Percentiles rank a stretch among this genome's conserved stretches.
Evolutionary conservation across 2,888 invertebrate species (phyloP).

Genomic region (Nipponacmea schrenckii): DNA sequence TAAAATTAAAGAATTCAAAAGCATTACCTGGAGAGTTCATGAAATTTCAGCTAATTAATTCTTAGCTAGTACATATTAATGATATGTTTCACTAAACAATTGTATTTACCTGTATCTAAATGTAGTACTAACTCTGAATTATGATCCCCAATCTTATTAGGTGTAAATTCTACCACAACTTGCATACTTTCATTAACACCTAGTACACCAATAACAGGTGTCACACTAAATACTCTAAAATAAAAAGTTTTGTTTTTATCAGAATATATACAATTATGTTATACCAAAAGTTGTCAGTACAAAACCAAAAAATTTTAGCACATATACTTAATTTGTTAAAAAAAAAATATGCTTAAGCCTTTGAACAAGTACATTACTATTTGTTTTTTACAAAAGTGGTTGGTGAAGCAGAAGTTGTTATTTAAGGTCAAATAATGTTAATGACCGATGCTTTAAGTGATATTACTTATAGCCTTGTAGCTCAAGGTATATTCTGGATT

Average conservation of each 20-base stretch:
- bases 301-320: neutral
- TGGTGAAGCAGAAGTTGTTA: no score
- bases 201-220: slow-evolving; percentile 62
- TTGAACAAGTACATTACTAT: no score
- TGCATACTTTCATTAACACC: slow-evolving; percentile 65
- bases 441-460: no score
- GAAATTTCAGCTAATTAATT: no score
- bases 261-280: neutral
- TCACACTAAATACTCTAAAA: slow-evolving; percentile 66
- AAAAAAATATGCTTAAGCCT: no score
- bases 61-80: no score
- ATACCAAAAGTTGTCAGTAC: neutral
- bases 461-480: no score
- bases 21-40: no score
- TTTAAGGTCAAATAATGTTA: no score
- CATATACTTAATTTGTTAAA: neutral
- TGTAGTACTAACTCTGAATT: slow-evolving; percentile 55
- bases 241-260: slow-evolving; percentile 12
- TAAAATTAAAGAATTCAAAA: no score
- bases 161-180: slow-evolving; percentile 64
- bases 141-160: slow-evolving; percentile 61
- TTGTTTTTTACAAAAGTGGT: no score
- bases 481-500: no score
- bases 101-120: slow-evolving; percentile 63
- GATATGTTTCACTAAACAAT: neutral